Base-by-base conservation (phyloP, 2,113 vertebrate genomes). In the Hucho hucho region DNA sequence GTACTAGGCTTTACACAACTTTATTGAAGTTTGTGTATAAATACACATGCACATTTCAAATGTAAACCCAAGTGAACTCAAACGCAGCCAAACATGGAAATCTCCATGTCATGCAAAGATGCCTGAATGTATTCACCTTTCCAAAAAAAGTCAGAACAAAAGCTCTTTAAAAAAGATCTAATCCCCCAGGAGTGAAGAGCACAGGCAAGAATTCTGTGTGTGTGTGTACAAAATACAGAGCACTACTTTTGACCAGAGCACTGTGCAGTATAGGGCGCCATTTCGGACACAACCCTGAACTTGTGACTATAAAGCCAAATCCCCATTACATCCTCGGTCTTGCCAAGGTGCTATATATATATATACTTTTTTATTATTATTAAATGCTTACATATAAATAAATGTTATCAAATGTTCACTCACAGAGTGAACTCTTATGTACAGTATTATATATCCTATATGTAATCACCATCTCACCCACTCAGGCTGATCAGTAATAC, bases 341-440 rank as follows among this genome's bases (percentile, higher is more conserved):
- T 95, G 92, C 93, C 94, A 72, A 78, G 83, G 93, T 93, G n/a
- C 84, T 96, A 97, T 96, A 96, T 94, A 95, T 91, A 92, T 92
- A 89, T 43, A 43, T 43, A n/a, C 0, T 43, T 2, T 43, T 90
- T 92, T 93, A 83, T 88, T 81, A 84, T 89, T 90, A 90, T 94
- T 93, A 94, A 97, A 96, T 95, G 94, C 95, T 94, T 96, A 97
- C 95, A 91, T 94, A 99, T 98, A 95, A 98, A 97, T 66, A 97
- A 96, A 82, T 92, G 94, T 97, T 97, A 98, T 97, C 96, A 99
- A 97, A 97, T 97, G 96, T 96, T 96, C 98, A 99, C 98, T 99
- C 98, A 98, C 97, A 98, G 98, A 99, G 98, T 99, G 97, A 99
- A 98, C 96, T 97, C 95, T 95, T 98, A 97, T 98, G 94, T 99